These are phyloP conservation scores for Thysanoteuthis rhombus DNA, from an alignment of 2,888 invertebrate genomes.

Conservation along the genomic window DNA sequence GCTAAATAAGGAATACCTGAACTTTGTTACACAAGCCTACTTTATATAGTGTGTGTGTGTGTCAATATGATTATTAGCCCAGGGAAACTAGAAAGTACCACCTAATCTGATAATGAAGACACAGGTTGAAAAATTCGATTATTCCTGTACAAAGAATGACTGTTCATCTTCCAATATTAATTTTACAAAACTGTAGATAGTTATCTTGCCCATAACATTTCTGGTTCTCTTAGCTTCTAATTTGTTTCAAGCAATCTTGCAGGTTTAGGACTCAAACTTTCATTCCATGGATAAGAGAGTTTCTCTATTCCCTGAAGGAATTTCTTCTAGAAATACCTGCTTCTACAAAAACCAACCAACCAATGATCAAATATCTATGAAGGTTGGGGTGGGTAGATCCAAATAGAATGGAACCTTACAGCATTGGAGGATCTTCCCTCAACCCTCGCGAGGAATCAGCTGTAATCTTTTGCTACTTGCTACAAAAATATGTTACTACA, in stretches of 20 bases:
- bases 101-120: too few relatives aligned
- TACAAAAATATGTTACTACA: neutral
- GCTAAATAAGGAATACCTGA: too few relatives aligned
- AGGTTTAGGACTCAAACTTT: neutral
- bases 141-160: too few relatives aligned
- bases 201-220: neutral
- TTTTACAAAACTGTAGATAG: too few relatives aligned
- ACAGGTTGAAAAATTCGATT: too few relatives aligned
- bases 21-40: too few relatives aligned
- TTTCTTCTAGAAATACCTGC: neutral
- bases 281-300: neutral
- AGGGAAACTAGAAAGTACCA: too few relatives aligned
- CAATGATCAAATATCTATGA: conserved; percentile 12
- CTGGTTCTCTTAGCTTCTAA: neutral
- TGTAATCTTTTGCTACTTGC: neutral
- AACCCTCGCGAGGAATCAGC: neutral
- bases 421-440: neutral
- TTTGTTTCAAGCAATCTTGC: neutral
- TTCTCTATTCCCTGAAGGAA: neutral
- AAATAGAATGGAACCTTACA: neutral
- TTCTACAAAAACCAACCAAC: neutral
- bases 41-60: too few relatives aligned
- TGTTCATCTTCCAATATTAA: too few relatives aligned
- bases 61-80: too few relatives aligned
- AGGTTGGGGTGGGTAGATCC: neutral